These are phyloP conservation scores for Styela clava DNA, from an alignment of 23 tunicate genomes.

Conservation along the genomic window DNA sequence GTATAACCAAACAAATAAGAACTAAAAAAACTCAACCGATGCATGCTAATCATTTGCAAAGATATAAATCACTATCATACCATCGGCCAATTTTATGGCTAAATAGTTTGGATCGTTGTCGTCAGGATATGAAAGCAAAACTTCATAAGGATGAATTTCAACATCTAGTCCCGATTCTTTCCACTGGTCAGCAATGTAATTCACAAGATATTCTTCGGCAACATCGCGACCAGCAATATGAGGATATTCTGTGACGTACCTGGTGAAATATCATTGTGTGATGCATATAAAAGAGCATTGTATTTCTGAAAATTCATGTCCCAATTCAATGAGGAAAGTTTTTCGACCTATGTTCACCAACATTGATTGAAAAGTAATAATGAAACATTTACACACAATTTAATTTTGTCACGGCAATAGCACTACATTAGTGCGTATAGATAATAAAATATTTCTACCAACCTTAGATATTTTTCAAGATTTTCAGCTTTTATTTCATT, in stretches of 20 bases:
- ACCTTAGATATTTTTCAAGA: slow-evolving; percentile 3
- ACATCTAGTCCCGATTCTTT: slow-evolving; percentile 41
- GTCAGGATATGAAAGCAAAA: slow-evolving; percentile 72
- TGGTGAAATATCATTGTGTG: too few species aligned
- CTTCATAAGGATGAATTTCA: slow-evolving; percentile 54
- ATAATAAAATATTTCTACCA: background rate
- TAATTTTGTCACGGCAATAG: too few species aligned
- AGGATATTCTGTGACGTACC: slow-evolving; percentile 43
- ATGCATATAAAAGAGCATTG: too few species aligned
- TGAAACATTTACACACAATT: too few species aligned
- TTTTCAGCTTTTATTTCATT: slow-evolving; percentile 31
- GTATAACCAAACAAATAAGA: too few species aligned
- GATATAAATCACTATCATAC: too few species aligned
- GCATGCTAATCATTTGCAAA: too few species aligned
- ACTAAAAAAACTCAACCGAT: too few species aligned
- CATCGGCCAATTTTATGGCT: slow-evolving; percentile 26
- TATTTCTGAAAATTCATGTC: too few species aligned
- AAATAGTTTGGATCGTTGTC: slow-evolving; percentile 55
- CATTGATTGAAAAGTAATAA: too few species aligned
- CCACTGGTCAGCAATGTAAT: slow-evolving; percentile 41
- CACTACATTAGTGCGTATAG: background rate
- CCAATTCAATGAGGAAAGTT: too few species aligned
- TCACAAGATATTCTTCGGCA: slow-evolving; percentile 56
- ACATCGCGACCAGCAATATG: slow-evolving; percentile 69
- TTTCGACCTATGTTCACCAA: too few species aligned